Evolutionary conservation across 1,140 invertebrate species (phyloP), one percentile per base, ranked within the genome.

Genomic region (Chironomus striatipennis): DNA sequence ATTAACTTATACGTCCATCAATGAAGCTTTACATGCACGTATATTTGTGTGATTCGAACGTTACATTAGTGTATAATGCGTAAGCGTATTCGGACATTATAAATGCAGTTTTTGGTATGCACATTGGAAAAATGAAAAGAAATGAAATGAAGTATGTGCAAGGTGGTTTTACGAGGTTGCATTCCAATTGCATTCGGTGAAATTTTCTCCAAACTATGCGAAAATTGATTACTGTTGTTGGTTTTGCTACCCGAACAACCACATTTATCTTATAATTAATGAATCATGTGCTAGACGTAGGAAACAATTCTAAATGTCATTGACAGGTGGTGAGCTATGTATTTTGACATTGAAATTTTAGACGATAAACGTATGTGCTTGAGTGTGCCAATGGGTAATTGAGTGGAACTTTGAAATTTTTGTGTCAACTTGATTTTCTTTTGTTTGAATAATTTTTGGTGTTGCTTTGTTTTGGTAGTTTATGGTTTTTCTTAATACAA

Each of bases 151-250:
- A 34, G 47, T 57, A n/a, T 57, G n/a, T 57, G 47, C 47, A 57
- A 57, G 47, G 47, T 57, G 47, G 47, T 57, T 57, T 57, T 57
- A 57, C 47, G 47, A 57, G 47, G 9, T 57, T 57, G 47, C 47
- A 57, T 57, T 57, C 47, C 47, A n/a, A n/a, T 57, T 57, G 47
- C 15, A n/a, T 57, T 57, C n/a, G 47, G 47, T 57, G 47, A 57
- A 57, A 57, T 57, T 57, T 57, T 57, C n/a, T 57, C 47, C n/a
- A 34, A 34, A 34, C 24, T 34, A 34, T 34, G 24, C 24, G 24
- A 34, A 34, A 34, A 34, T 34, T 34, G 24, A 34, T 34, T 34
- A 5, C 24, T 34, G 24, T 34, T 34, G 24, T 34, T 57, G 47
- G 10, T n/a, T 15, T n/a, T n/a, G 9, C 43, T 47, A 47, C 43